Base-by-base conservation (phyloP, 2,888 invertebrate genomes). In the Lasioglossum vierecki region DNA sequence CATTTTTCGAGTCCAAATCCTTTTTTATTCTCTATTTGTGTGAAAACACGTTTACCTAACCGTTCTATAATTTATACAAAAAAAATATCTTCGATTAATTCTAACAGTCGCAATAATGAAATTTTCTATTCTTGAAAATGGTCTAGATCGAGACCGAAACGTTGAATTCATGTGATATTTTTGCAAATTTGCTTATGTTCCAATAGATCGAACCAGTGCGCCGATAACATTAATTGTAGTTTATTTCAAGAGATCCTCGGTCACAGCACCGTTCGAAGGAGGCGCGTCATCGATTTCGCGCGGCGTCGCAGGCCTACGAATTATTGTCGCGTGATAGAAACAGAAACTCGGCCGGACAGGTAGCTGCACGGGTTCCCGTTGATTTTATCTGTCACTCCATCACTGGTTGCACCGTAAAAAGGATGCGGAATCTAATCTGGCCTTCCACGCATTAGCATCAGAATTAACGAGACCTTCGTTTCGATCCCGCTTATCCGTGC, bases 351-450 rank as follows among this genome's bases (percentile, higher is more conserved):
- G 30, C 73, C 80, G 63, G 30, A 76, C 41, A 53, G 66, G 66
- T 82, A 79, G 79, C 88, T 44, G 46, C 74, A 75, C 30, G 80
- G 76, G 63, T 26, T 18, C 83, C 79, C 41, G 41, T 39, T 74
- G 85, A 88, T 89, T 82, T 90, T 90, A 90, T 90, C 87, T 89
- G 86, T 90, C 90, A 83, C 79, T 83, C 83, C 76, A 83, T 39
- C 70, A 41, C 70, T n/a, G 82, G 73, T 83, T 82, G 78, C 68
- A 22, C 57, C 41, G 49, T 80, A 85, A 87, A 89, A 89, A 87
- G 83, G 80, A 84, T 72, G 66, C 78, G 15, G 49, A 82, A 90
- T 90, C 82, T 88, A 85, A 88, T 87, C 82, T 82, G 82, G 35
- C 46, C 74, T 18, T 18, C 66, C 44, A 26, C 35, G 71, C 81